A percentile compares a stretch with the other conserved stretches of the same genome.
Evolutionary conservation across 2,797 vertebrate species (phyloP).

Genomic region (Hyperoplus lanceolatus): DNA sequence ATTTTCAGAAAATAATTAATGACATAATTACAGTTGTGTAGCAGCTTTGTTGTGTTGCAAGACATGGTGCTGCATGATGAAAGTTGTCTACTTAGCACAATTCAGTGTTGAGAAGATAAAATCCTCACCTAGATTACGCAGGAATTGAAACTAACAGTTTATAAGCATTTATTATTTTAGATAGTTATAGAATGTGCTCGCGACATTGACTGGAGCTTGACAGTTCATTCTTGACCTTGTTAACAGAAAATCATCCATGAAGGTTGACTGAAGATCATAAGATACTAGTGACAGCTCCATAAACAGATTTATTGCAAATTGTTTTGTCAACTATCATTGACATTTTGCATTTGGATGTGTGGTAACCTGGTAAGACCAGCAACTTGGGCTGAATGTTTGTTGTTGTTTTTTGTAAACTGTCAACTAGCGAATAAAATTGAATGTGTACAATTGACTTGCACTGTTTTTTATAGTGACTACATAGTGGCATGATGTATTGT

Average conservation of each 20-base stretch:
- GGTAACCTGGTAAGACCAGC: background rate
- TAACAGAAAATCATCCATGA: background rate
- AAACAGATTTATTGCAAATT: background rate
- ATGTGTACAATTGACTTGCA: background rate
- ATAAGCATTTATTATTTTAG: too few relatives aligned
- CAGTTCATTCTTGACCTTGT: background rate
- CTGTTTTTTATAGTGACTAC: conserved; percentile 18
- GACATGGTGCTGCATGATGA: background rate
- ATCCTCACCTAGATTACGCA: conserved; percentile 10
- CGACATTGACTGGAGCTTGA: background rate
- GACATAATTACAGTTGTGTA: background rate
- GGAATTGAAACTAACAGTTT: background rate
- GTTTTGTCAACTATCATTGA: background rate
- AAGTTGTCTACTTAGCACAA: background rate
- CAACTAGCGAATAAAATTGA: conserved; percentile 39
- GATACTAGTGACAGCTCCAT: background rate
- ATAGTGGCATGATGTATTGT: background rate
- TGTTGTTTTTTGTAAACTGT: background rate
- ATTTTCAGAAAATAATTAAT: background rate
- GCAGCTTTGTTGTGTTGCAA: background rate
- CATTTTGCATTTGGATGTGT: background rate
- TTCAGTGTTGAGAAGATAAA: conserved; percentile 5
- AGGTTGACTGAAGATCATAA: background rate
- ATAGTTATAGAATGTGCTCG: background rate
- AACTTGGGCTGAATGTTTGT: background rate